phyloP scores from a whole-genome alignment of 2,113 vertebrate genomes.

The Pungitius pungitius region DNA sequence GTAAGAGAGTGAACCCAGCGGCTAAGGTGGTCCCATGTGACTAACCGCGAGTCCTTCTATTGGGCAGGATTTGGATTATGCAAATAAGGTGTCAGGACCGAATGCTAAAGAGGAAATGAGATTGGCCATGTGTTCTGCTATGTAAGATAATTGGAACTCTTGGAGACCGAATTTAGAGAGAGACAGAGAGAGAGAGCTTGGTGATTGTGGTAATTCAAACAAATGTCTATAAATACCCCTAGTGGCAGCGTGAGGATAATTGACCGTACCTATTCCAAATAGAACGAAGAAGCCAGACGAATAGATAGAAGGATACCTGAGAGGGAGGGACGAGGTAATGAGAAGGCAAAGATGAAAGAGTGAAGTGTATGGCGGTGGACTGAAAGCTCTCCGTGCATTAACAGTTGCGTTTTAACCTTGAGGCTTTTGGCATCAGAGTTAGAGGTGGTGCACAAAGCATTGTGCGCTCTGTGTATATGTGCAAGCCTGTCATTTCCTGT shows the following conservation, averaged over 20 bases:
- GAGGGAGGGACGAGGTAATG: background rate
- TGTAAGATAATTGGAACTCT: slow-evolving; percentile 32
- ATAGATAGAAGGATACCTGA: slow-evolving; percentile 36
- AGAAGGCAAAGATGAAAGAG: slow-evolving; percentile 34
- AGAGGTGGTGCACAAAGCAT: slow-evolving; percentile 22
- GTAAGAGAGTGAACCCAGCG: slow-evolving; percentile 13
- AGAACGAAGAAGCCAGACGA: background rate
- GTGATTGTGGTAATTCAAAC: slow-evolving; percentile 8
- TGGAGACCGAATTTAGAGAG: background rate
- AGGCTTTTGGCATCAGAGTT: slow-evolving; percentile 25
- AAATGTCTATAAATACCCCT: background rate
- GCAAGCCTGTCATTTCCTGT: slow-evolving; percentile 45
- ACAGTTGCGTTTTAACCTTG: slow-evolving; percentile 51
- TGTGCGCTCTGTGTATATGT: slow-evolving; percentile 19
- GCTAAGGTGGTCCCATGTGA: slow-evolving; percentile 56
- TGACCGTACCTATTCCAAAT: slow-evolving; percentile 2
- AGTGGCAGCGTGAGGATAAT: background rate
- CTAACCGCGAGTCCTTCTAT: slow-evolving; percentile 49
- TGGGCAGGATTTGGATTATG: slow-evolving; percentile 69
- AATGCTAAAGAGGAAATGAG: slow-evolving; percentile 31
- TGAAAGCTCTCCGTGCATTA: slow-evolving; percentile 27
- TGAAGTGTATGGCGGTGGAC: slow-evolving; percentile 13
- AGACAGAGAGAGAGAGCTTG: background rate
- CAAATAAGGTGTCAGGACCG: slow-evolving; percentile 53
- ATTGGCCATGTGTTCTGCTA: slow-evolving; percentile 40